Base-by-base conservation (phyloP, 2,888 invertebrate genomes). In the Spilosoma lubricipeda region DNA sequence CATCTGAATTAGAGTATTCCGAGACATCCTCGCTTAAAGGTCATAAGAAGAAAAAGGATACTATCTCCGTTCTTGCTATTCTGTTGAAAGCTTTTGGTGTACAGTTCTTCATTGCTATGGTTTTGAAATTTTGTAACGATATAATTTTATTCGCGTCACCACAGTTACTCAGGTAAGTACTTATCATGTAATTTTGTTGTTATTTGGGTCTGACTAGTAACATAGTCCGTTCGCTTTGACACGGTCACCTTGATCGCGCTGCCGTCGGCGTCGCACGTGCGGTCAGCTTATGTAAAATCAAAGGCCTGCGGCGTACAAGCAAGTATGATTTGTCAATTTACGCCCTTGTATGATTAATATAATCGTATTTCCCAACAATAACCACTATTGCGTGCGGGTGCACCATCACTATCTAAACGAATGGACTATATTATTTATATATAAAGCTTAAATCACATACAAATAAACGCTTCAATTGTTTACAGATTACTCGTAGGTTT, bases 141-240 rank as follows among this genome's bases (percentile, higher is more conserved):
- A 80, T 97, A 27, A 92, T 99, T 73, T 98, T 98, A 80, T 99
- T 99, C 93, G 96, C 98, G 64, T 98, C 98, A 85, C 99, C 99
- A 0, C 97, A 98, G 92, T 96, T 99, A 86, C 96, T 99, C 77
- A 97, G 97, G 98, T 98, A 95, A 97, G 91, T 87, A 56, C 23
- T 23, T n/a, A 13, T 68, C 23, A 5, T 7, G 3, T 7, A 2
- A 13, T 23, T 64, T 18, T 45, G 4, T 18, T n/a, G n/a, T n/a
- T n/a, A n/a, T n/a, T n/a, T n/a, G n/a, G n/a, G n/a, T n/a, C n/a
- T n/a, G n/a, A n/a, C n/a, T n/a, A n/a, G n/a, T n/a, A n/a, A n/a
- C n/a, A n/a, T n/a, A n/a, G n/a, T n/a, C n/a, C n/a, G n/a, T n/a
- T n/a, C n/a, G n/a, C n/a, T n/a, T n/a, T n/a, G n/a, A n/a, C n/a